Evolutionary conservation across 2,797 vertebrate species (phyloP).

Genomic region (Pampus argenteus): DNA sequence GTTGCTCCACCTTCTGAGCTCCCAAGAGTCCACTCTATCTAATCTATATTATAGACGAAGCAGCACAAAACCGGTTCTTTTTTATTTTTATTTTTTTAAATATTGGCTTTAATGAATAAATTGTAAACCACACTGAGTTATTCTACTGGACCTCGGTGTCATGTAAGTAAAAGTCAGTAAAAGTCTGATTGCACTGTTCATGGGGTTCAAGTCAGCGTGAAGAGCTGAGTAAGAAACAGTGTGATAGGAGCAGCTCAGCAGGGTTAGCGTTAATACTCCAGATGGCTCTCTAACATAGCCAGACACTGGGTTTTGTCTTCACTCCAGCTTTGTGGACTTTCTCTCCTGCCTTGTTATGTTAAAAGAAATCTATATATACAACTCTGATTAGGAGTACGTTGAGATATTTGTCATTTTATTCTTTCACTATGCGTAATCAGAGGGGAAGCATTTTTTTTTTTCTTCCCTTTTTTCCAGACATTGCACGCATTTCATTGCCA

Average conservation of each 20-base stretch:
- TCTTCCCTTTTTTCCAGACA: slow-evolving; percentile 6
- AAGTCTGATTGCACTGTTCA: slow-evolving; percentile 56
- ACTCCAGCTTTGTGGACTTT: slow-evolving; percentile 43
- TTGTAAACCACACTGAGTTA: slow-evolving; percentile 30
- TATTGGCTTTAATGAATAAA: slow-evolving; percentile 40
- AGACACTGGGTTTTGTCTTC: slow-evolving; percentile 56
- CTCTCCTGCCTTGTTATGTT: slow-evolving; percentile 19
- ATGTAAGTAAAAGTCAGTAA: slow-evolving; percentile 41
- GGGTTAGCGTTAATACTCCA: slow-evolving; percentile 75
- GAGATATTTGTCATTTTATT: slow-evolving; percentile 14
- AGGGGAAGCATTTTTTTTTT: slow-evolving; percentile 1
- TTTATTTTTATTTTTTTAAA: slow-evolving; percentile 24
- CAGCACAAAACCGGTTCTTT: slow-evolving; percentile 3
- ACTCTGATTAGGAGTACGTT: slow-evolving; percentile 16
- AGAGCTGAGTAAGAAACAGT: slow-evolving; percentile 69
- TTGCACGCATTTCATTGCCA: slow-evolving; percentile 39
- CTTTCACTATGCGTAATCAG: slow-evolving; percentile 24
- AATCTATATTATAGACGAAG: slow-evolving; percentile 38
- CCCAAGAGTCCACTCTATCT: slow-evolving; percentile 3
- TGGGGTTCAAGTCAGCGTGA: slow-evolving; percentile 62
- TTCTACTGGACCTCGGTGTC: slow-evolving; percentile 51
- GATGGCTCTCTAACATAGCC: slow-evolving; percentile 80
- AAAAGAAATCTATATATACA: slow-evolving; percentile 4
- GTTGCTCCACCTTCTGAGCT: slow-evolving; percentile 23
- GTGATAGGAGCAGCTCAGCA: slow-evolving; percentile 75